These are phyloP conservation scores for Melipona bicolor DNA, from an alignment of 2,888 invertebrate genomes.

Conservation along the genomic window DNA sequence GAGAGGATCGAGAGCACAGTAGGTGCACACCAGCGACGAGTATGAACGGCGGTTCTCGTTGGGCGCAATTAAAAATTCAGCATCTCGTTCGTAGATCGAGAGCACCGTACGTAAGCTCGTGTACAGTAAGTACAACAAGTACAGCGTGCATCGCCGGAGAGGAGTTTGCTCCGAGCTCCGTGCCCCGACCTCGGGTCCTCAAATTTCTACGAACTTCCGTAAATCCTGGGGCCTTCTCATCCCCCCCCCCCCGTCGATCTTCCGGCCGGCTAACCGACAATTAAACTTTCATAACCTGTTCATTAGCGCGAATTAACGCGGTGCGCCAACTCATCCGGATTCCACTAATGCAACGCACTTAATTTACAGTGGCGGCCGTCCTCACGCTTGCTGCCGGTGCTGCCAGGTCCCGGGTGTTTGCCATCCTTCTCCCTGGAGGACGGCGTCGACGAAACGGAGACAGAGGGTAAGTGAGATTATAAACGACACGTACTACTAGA, in stretches of 20 bases:
- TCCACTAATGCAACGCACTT: slow-evolving; percentile 74
- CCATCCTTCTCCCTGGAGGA: slow-evolving; percentile 65
- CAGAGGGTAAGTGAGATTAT: slow-evolving; percentile 52
- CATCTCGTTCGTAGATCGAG: slow-evolving; percentile 32
- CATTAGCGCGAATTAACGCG: slow-evolving; percentile 76
- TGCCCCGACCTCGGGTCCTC: slow-evolving; percentile 21
- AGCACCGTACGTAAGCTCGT: not conserved
- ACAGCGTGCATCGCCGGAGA: not conserved
- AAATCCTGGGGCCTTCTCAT: slow-evolving; percentile 36
- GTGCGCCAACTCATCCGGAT: slow-evolving; percentile 74
- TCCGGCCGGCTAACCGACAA: slow-evolving; percentile 70
- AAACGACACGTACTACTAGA: slow-evolving; percentile 34
- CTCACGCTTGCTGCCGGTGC: slow-evolving; percentile 20
- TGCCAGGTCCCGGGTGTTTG: slow-evolving; percentile 50
- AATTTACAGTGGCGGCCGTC: slow-evolving; percentile 70
- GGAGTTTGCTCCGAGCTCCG: not conserved
- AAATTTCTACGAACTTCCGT: slow-evolving; percentile 52
- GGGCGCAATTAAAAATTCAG: slow-evolving; percentile 53
- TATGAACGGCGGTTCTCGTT: not conserved
- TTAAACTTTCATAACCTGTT: slow-evolving; percentile 78
- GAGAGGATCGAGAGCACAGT: not conserved
- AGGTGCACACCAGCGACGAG: not conserved
- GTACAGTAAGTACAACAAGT: too few relatives aligned
- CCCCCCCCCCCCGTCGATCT: slow-evolving; percentile 26
- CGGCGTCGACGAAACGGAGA: slow-evolving; percentile 50